phyloP scores from a whole-genome alignment of 2,888 invertebrate genomes.

The Patella caerulea region DNA sequence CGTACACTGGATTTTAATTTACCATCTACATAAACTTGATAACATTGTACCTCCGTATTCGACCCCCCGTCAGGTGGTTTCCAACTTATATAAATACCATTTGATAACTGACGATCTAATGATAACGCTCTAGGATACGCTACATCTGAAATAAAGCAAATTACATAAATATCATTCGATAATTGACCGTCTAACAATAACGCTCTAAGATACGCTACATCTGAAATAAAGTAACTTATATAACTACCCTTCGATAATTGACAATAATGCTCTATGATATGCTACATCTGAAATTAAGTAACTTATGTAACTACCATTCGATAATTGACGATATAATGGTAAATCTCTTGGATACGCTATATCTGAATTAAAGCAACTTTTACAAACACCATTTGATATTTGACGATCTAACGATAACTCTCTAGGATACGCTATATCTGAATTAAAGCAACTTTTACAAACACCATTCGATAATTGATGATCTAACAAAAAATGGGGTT shows the following conservation, averaged over 20 bases:
- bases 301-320: constrained; percentile 97
- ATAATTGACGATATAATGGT: constrained; percentile 95
- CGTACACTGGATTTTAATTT: constrained; percentile 95
- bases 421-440: constrained; percentile 83
- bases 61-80: constrained; percentile 84
- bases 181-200: constrained; percentile 96
- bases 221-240: constrained; percentile 83
- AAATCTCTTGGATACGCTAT: constrained; percentile 97
- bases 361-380: constrained; percentile 83
- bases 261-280: constrained; percentile 94
- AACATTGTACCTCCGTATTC: constrained; percentile 80
- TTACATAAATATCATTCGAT: constrained; percentile 97
- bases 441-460: no score
- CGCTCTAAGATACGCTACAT: constrained; percentile 96
- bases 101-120: constrained; percentile 96
- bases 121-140: constrained; percentile 97
- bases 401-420: constrained; percentile 97
- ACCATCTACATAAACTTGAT: constrained; percentile 93
- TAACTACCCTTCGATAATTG: constrained; percentile 98
- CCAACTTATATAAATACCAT: constrained; percentile 98
- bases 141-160: constrained; percentile 81
- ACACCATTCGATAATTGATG: no score
- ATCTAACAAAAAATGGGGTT: no score
- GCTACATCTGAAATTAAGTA: constrained; percentile 85
- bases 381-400: constrained; percentile 96